phyloP scores from a whole-genome alignment of 2,113 vertebrate genomes.

The Marcusenius ussheri region DNA sequence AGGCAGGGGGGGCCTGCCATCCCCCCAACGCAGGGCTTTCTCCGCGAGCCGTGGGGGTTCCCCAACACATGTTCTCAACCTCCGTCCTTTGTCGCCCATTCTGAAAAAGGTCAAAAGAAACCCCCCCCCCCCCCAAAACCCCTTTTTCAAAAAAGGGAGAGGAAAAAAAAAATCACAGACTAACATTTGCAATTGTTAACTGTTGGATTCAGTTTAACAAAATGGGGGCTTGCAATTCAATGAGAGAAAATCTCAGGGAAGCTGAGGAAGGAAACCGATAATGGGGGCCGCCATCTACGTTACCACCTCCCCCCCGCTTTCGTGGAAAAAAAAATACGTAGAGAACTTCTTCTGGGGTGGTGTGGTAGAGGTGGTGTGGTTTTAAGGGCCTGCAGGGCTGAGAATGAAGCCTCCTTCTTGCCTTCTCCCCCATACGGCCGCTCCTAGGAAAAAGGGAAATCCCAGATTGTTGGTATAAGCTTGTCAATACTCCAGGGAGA shows the following conservation, averaged over 20 bases:
- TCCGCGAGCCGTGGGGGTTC: slow-evolving; percentile 90
- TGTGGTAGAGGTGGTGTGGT: not conserved
- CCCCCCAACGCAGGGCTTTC: slow-evolving; percentile 86
- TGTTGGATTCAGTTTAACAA: slow-evolving; percentile 92
- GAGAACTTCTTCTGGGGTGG: not conserved
- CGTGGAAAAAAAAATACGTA: slow-evolving; percentile 19
- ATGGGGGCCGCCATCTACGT: not conserved
- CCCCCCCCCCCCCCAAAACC: slow-evolving; percentile 45
- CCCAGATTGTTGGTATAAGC: slow-evolving; percentile 78
- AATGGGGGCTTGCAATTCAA: slow-evolving; percentile 64
- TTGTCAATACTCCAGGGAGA: slow-evolving; percentile 81
- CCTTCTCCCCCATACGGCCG: slow-evolving; percentile 71
- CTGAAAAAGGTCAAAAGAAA: slow-evolving; percentile 92
- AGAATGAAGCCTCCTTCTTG: slow-evolving; percentile 61
- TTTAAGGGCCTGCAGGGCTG: not conserved
- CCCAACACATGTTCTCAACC: slow-evolving; percentile 99
- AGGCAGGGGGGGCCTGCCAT: slow-evolving; percentile 84
- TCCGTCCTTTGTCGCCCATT: slow-evolving; percentile 93
- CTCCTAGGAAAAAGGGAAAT: slow-evolving; percentile 76
- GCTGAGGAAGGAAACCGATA: not conserved
- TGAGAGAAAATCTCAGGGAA: slow-evolving; percentile 47
- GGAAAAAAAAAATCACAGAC: slow-evolving; percentile 74
- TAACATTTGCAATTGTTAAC: slow-evolving; percentile 94
- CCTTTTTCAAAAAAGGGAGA: not conserved
- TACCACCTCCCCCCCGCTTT: not conserved